Conservation (phyloP, 2,888 invertebrate genomes). For the Cheilosia soror region DNA sequence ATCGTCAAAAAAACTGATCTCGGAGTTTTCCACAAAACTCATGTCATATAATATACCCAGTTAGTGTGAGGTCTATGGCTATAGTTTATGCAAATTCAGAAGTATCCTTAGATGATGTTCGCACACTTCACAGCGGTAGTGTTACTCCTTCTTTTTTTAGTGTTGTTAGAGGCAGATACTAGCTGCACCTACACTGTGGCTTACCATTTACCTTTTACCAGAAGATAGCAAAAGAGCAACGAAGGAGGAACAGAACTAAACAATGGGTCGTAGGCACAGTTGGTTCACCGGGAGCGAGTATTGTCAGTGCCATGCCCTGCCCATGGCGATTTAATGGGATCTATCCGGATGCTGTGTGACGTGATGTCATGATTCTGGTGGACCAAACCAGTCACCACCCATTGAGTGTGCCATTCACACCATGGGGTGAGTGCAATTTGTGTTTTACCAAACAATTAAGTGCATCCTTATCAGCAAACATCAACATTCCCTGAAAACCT, state of each 20-base stretch:
- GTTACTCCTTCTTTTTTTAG: conserved; percentile 52
- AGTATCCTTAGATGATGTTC: conserved; percentile 51
- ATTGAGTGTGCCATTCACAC: conserved; percentile 70
- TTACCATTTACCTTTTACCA: conserved; percentile 35
- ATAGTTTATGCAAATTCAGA: conserved; percentile 57
- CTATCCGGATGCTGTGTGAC: conserved; percentile 58
- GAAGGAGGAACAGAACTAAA: conserved; percentile 42
- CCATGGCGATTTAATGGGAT: conserved; percentile 63
- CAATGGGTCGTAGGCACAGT: conserved; percentile 21
- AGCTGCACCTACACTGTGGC: conserved; percentile 66
- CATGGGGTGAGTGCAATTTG: conserved; percentile 77
- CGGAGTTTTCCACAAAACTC: background rate
- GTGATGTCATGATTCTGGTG: conserved; percentile 73
- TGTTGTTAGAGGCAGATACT: conserved; percentile 27
- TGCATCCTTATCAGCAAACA: conserved; percentile 68
- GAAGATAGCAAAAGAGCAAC: background rate
- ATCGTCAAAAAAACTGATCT: background rate
- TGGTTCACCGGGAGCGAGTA: conserved; percentile 41
- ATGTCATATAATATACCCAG: too few species aligned
- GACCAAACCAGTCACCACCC: conserved; percentile 54
- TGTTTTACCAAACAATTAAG: conserved; percentile 77
- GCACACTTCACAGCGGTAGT: conserved; percentile 38
- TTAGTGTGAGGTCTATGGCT: background rate
- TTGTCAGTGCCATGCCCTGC: conserved; percentile 26
- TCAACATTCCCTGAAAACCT: conserved; percentile 38